These are phyloP conservation scores for Microcaecilia unicolor DNA, from an alignment of 2,797 vertebrate genomes.

Conservation along the genomic window DNA sequence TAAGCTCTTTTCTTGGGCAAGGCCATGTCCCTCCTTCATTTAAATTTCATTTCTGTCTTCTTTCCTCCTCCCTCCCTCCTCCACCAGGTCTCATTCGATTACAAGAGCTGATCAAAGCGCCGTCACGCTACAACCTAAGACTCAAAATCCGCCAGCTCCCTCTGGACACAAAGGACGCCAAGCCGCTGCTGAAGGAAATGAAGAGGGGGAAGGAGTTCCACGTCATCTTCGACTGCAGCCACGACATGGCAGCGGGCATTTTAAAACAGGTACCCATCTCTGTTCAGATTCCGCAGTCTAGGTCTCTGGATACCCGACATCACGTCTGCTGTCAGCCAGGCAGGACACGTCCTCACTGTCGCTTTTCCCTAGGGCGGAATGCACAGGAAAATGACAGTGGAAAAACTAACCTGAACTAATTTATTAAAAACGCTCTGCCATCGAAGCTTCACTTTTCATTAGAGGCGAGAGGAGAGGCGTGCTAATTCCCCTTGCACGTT, in stretches of 20 bases:
- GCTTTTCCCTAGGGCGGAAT: too few species aligned
- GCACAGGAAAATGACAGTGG: too few species aligned
- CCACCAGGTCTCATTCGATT: constrained; percentile 85
- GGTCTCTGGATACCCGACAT: too few species aligned
- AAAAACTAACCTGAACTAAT: too few species aligned
- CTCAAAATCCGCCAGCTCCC: constrained; percentile 94
- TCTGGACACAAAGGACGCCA: constrained; percentile 86
- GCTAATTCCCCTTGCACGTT: too few species aligned
- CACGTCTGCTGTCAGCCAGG: too few species aligned
- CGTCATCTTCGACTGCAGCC: constrained; percentile 93
- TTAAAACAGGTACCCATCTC: constrained; percentile 96
- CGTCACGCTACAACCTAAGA: constrained; percentile 92
- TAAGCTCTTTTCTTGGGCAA: neutral
- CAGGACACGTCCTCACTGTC: too few species aligned
- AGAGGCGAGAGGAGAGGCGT: too few species aligned
- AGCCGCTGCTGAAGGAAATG: constrained; percentile 94
- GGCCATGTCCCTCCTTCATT: constrained; percentile 5
- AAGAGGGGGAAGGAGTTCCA: constrained; percentile 95
- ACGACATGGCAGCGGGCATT: constrained; percentile 93
- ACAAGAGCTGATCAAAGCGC: constrained; percentile 96
- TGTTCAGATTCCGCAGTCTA: too few species aligned
- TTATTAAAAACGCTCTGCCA: too few species aligned
- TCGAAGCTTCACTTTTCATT: too few species aligned
- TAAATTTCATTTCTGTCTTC: neutral
- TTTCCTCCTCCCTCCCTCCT: too few species aligned